These are phyloP conservation scores for Hippolais icterina DNA, from an alignment of 2,113 vertebrate genomes.

Conservation along the genomic window DNA sequence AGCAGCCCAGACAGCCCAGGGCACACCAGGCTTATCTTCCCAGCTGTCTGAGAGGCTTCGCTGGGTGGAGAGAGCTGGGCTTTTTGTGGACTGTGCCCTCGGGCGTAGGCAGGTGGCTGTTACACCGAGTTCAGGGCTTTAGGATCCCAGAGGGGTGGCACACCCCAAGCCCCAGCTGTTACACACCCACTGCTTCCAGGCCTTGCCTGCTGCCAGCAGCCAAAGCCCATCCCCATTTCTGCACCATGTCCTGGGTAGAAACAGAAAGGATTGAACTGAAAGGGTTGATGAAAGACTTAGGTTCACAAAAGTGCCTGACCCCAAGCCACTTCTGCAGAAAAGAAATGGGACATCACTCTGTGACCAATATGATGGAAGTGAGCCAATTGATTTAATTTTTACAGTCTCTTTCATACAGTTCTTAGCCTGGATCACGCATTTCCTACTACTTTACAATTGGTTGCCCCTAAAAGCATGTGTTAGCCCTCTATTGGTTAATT, in stretches of 20 bases:
- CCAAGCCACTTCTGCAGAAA: too few species aligned
- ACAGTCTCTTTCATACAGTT: too few species aligned
- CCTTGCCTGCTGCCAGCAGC: background rate
- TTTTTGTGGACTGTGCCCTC: background rate
- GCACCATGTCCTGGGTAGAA: rapidly evolving
- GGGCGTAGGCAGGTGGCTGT: background rate
- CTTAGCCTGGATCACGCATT: too few species aligned
- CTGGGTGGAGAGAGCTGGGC: background rate
- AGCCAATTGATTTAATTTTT: too few species aligned
- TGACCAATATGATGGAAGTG: too few species aligned
- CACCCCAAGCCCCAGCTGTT: too few species aligned
- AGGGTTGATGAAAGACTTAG: background rate
- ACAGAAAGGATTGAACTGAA: background rate
- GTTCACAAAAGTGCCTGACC: background rate
- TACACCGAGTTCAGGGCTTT: background rate
- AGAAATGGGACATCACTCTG: too few species aligned
- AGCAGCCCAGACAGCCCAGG: background rate
- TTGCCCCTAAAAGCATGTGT: too few species aligned
- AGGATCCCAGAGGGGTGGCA: background rate
- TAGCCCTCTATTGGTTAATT: too few species aligned
- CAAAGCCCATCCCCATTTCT: background rate
- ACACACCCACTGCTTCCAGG: background rate
- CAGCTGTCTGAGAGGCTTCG: background rate
- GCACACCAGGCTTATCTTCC: background rate
- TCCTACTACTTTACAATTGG: too few species aligned